Evolutionary conservation across 2,888 invertebrate species (phyloP).

Genomic region (Gasteruption jaculator): DNA sequence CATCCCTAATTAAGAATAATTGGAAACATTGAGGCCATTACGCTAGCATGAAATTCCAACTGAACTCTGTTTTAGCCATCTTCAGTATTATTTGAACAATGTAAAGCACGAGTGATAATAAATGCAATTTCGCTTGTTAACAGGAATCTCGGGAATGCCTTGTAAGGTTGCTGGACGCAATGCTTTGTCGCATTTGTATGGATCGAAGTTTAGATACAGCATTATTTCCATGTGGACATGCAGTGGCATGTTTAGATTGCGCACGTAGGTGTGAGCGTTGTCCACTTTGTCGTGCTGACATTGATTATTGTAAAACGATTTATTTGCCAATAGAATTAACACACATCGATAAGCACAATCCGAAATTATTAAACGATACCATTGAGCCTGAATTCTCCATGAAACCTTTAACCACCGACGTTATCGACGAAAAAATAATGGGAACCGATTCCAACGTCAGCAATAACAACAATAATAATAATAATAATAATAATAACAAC

Average conservation of each 20-base stretch:
- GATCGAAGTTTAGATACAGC: conserved; percentile 77
- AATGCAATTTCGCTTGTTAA: conserved; percentile 13
- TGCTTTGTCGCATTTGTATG: conserved; percentile 86
- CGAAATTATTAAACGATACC: conserved; percentile 32
- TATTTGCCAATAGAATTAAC: conserved; percentile 64
- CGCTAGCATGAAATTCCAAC: too few relatives aligned
- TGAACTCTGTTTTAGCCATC: too few relatives aligned
- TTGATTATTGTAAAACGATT: conserved; percentile 66
- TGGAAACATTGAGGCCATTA: too few relatives aligned
- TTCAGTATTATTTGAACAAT: too few relatives aligned
- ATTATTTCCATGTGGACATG: conserved; percentile 86
- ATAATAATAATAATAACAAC: conserved; percentile 25
- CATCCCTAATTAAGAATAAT: too few relatives aligned
- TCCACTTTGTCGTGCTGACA: conserved; percentile 70
- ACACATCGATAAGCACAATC: conserved; percentile 43
- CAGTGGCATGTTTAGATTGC: conserved; percentile 75
- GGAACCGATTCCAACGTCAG: conserved; percentile 26
- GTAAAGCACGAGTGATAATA: too few relatives aligned
- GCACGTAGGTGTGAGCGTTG: conserved; percentile 70
- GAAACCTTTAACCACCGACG: conserved; percentile 30
- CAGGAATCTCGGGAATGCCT: conserved; percentile 58
- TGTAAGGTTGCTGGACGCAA: conserved; percentile 60
- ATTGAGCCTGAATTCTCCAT: conserved; percentile 26
- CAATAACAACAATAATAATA: conserved; percentile 30
- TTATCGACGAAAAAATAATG: conserved; percentile 33